These are phyloP conservation scores for Butorides virescens DNA, from an alignment of 2,113 vertebrate species.

Conservation along the genomic window DNA sequence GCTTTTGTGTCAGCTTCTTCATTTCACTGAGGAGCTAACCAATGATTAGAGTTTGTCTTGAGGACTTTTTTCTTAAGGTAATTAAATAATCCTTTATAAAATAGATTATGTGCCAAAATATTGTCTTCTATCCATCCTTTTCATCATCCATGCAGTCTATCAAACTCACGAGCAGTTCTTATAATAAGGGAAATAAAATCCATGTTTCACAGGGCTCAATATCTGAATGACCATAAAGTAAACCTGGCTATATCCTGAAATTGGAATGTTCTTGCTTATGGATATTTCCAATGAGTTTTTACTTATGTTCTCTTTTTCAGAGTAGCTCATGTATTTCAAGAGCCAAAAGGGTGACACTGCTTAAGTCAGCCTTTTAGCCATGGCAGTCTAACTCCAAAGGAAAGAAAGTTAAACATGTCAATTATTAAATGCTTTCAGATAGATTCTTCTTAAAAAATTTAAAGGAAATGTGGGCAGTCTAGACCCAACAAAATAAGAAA, in stretches of 20 bases:
- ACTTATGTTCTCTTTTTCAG: not conserved
- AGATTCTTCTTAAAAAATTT: conserved; percentile 8
- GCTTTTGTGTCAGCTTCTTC: not conserved
- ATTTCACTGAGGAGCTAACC: not conserved
- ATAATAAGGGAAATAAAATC: not conserved
- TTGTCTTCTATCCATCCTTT: not conserved
- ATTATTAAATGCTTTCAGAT: conserved; percentile 38
- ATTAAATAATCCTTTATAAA: not conserved
- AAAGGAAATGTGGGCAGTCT: not conserved
- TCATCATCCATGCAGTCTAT: not conserved
- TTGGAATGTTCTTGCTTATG: not conserved
- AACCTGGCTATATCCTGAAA: not conserved
- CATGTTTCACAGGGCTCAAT: not conserved
- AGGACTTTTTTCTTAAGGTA: not conserved
- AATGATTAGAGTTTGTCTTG: not conserved
- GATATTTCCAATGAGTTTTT: not conserved
- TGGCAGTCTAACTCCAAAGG: not conserved
- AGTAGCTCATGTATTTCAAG: not conserved
- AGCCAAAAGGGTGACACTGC: not conserved
- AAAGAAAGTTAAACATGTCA: not conserved
- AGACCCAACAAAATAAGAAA: not conserved
- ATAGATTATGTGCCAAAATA: not conserved
- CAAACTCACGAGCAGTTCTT: not conserved
- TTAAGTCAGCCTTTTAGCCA: not conserved
- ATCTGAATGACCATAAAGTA: not conserved